phyloP scores from a whole-genome alignment of 2,797 vertebrate genomes.

The Anabacerthia variegaticeps region DNA sequence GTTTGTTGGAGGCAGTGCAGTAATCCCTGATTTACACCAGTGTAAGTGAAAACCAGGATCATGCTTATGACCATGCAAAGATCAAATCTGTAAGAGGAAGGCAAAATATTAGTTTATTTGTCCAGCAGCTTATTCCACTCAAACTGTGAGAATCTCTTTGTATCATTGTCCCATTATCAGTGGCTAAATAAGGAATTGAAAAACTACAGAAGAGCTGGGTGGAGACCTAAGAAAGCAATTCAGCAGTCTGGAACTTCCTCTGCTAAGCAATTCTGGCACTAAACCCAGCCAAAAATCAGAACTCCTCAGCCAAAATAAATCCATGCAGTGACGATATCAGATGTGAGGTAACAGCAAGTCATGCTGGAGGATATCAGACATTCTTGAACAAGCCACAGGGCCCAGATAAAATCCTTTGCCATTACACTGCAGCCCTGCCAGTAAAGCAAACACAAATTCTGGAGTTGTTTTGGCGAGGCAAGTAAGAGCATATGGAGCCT shows the following conservation, averaged over 20 bases:
- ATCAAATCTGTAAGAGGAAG: neutral
- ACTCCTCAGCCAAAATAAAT: conserved; percentile 73
- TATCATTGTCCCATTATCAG: conserved; percentile 38
- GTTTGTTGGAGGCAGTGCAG: neutral
- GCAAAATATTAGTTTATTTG: neutral
- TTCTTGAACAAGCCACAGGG: conserved; percentile 62
- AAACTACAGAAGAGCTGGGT: conserved; percentile 58
- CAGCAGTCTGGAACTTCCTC: conserved; percentile 72
- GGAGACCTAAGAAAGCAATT: conserved; percentile 73
- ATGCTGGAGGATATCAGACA: conserved; percentile 63
- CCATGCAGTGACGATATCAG: conserved; percentile 62
- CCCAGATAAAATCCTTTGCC: conserved; percentile 25
- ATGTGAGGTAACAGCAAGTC: conserved; percentile 70
- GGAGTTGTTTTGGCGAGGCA: neutral
- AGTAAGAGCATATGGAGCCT: neutral
- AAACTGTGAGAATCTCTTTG: conserved; percentile 43
- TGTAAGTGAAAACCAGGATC: neutral
- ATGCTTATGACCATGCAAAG: neutral
- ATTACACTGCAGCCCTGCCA: conserved; percentile 14
- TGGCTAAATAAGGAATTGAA: conserved; percentile 69
- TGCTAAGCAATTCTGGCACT: conserved; percentile 71
- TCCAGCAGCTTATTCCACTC: neutral
- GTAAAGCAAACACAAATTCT: conserved; percentile 37
- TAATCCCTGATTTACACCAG: neutral
- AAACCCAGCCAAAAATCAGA: conserved; percentile 47